These are phyloP conservation scores for Suillia variegata DNA, from an alignment of 2,888 invertebrate genomes.

Conservation along the genomic window DNA sequence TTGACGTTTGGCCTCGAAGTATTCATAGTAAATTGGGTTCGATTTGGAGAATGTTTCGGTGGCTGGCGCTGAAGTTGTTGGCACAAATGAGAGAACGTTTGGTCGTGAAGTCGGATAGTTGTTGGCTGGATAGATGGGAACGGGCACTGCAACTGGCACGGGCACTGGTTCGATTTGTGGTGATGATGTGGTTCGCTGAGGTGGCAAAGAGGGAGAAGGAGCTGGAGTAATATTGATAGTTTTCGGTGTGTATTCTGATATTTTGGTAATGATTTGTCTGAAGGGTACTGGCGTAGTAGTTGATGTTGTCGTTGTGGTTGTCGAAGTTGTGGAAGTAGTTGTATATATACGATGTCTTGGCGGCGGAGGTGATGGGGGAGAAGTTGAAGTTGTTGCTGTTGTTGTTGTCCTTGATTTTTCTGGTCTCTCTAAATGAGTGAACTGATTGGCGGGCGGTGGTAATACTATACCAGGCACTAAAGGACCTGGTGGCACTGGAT, in stretches of 20 bases:
- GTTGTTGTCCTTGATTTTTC: constrained; percentile 54
- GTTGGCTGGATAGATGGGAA: constrained; percentile 49
- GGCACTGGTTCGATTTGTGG: constrained; percentile 38
- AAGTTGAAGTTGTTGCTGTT: constrained; percentile 23
- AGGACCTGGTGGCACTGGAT: constrained; percentile 79
- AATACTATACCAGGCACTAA: constrained; percentile 86
- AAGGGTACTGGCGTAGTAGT: constrained; percentile 35
- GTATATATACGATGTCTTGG: constrained; percentile 10
- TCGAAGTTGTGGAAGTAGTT: constrained; percentile 42
- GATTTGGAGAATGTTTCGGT: constrained; percentile 49
- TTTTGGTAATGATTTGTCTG: constrained; percentile 46
- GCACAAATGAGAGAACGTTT: constrained; percentile 47
- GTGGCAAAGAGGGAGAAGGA: constrained; percentile 19
- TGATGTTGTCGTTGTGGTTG: constrained; percentile 38
- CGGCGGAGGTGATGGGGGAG: constrained; percentile 6
- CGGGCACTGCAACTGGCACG: constrained; percentile 52
- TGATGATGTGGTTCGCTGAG: too few relatives aligned
- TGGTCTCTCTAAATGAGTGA: constrained; percentile 71
- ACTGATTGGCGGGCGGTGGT: constrained; percentile 88
- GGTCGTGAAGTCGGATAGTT: constrained; percentile 39
- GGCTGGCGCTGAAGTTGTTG: constrained; percentile 43
- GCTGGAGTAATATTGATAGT: constrained; percentile 60
- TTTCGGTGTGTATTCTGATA: constrained; percentile 46
- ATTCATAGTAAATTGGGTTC: constrained; percentile 61
- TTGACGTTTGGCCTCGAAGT: constrained; percentile 60